Percentiles rank a stretch among this genome's conserved stretches.
Conservation (phyloP, 2,797 vertebrate genomes). For the Sus cebifrons region DNA sequence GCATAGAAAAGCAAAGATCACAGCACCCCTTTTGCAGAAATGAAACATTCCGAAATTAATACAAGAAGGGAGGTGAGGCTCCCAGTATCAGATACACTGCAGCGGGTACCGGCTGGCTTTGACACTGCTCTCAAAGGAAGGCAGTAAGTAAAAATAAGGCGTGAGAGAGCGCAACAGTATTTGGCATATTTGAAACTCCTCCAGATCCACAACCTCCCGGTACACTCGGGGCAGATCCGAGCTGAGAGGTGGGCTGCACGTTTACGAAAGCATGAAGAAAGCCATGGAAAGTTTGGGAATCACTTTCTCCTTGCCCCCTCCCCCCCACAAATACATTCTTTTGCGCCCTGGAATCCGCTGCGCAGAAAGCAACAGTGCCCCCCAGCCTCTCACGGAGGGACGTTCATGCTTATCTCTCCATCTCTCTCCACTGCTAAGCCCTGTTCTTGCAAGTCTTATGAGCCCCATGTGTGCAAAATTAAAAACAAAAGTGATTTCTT, state of each 20-base stretch:
- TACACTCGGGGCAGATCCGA: not conserved
- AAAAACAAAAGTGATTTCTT: constrained; percentile 81
- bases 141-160: not conserved
- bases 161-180: not conserved
- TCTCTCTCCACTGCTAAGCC: constrained; percentile 47
- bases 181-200: not conserved
- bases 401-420: constrained; percentile 54
- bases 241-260: not conserved
- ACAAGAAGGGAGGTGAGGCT: constrained; percentile 73
- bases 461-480: constrained; percentile 82
- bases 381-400: not conserved
- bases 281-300: not conserved
- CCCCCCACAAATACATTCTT: not conserved
- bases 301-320: constrained; percentile 30
- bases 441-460: constrained; percentile 66
- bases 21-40: constrained; percentile 74
- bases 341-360: not conserved
- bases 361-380: constrained; percentile 7
- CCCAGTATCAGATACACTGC: not conserved
- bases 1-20: constrained; percentile 78
- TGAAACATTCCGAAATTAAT: constrained; percentile 79
- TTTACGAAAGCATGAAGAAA: not conserved
- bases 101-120: not conserved
- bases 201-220: not conserved
- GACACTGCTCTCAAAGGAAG: not conserved